Percentiles rank a stretch among this genome's conserved stretches.
These are phyloP conservation scores for Sanderia malayensis DNA, from an alignment of 30 jellyfish, hydroid and myxozoan species.

Conservation along the genomic window DNA sequence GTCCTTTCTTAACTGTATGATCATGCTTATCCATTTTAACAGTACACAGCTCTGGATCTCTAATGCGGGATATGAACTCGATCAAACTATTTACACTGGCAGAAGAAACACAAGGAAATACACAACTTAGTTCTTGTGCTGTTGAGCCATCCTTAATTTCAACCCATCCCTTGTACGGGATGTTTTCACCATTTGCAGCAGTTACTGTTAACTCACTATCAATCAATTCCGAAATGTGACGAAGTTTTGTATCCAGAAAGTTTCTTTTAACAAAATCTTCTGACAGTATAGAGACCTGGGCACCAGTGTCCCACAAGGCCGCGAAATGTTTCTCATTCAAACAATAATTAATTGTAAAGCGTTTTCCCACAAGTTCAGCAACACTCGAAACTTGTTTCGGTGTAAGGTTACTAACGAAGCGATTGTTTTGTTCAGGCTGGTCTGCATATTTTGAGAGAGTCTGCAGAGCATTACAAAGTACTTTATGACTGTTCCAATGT, in stretches of 20 bases:
- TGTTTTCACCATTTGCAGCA: neutral
- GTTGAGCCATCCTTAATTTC: constrained; percentile 3
- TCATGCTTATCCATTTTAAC: neutral
- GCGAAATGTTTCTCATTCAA: neutral
- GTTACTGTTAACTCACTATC: neutral
- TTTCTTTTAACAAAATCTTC: neutral
- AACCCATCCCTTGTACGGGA: constrained; percentile 11
- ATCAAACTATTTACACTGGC: neutral
- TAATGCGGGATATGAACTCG: neutral
- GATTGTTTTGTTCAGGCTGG: neutral
- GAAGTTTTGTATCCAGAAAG: neutral
- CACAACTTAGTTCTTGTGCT: neutral
- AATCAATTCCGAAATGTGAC: neutral
- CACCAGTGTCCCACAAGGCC: neutral
- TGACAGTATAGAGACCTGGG: neutral
- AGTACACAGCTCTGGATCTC: neutral
- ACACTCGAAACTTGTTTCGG: neutral
- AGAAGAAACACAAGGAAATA: constrained; percentile 1
- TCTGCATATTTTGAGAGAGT: neutral
- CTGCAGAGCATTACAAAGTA: neutral
- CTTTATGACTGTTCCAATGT: neutral
- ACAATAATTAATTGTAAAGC: too few relatives aligned
- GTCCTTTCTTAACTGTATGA: neutral
- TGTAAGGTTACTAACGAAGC: neutral
- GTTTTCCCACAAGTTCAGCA: neutral